Conservation (phyloP, 2,888 invertebrate genomes). For the Caenorhabditis sinica region DNA sequence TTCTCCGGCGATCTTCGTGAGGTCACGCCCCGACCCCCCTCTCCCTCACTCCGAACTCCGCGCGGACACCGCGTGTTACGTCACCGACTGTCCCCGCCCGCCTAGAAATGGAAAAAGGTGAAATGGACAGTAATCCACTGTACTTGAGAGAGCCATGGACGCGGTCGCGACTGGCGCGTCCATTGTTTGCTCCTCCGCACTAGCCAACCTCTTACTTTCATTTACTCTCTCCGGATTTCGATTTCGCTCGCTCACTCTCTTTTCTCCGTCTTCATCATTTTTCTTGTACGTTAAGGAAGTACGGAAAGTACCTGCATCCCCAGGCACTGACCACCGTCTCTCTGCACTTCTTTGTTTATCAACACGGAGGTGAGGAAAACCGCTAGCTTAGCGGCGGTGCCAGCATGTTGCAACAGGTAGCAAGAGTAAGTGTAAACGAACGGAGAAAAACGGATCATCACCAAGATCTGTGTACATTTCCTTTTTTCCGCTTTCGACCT, state of each 20-base stretch:
- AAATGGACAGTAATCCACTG: slow-evolving; percentile 63
- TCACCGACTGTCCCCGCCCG: slow-evolving; percentile 64
- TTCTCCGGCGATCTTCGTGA: slow-evolving; percentile 62
- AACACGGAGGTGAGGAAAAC: slow-evolving; percentile 46
- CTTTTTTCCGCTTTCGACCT: slow-evolving; percentile 31
- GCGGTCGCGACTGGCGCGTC: slow-evolving; percentile 61
- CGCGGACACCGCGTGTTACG: slow-evolving; percentile 69
- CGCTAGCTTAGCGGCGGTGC: slow-evolving; percentile 36
- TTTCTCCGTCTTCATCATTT: slow-evolving; percentile 21
- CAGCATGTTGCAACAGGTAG: slow-evolving; percentile 45
- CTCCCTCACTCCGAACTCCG: slow-evolving; percentile 57
- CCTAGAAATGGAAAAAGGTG: slow-evolving; percentile 39
- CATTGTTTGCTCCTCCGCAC: slow-evolving; percentile 49
- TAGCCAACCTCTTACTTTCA: slow-evolving; percentile 26
- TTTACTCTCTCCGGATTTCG: slow-evolving; percentile 23
- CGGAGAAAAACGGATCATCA: slow-evolving; percentile 2
- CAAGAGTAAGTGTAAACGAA: slow-evolving; percentile 36
- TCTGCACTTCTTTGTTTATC: slow-evolving; percentile 41
- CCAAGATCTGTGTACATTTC: slow-evolving; percentile 36
- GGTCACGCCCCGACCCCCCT: slow-evolving; percentile 72
- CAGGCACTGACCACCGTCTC: slow-evolving; percentile 43
- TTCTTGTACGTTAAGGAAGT: slow-evolving; percentile 54
- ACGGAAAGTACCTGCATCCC: slow-evolving; percentile 36
- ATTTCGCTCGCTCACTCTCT: not conserved
- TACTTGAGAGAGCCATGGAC: slow-evolving; percentile 56